Evolutionary conservation across 1,140 invertebrate species (phyloP).

Genomic region (Muscidifurax raptorellus): DNA sequence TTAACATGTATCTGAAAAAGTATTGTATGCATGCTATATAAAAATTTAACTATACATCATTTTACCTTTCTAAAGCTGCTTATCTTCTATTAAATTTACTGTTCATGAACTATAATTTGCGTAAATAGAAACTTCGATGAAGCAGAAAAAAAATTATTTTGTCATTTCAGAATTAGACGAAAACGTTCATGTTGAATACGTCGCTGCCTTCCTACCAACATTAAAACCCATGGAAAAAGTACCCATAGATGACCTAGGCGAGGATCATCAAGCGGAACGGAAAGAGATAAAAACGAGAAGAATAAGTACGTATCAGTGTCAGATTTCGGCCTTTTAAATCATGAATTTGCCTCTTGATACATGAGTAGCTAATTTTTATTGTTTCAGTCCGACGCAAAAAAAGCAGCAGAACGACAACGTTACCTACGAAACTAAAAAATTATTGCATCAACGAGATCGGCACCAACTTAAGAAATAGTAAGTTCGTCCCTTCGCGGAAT

Average conservation of each 20-base stretch:
- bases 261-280: background rate
- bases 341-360: too few species aligned
- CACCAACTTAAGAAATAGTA: background rate
- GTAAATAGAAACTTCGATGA: background rate
- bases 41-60: background rate
- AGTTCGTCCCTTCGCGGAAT: background rate
- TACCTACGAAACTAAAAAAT: background rate
- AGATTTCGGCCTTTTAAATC: too few species aligned
- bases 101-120: too few species aligned
- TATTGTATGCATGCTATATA: background rate
- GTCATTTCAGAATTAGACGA: background rate
- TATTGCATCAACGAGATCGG: background rate
- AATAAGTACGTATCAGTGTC: slow-evolving; percentile 1
- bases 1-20: too few species aligned
- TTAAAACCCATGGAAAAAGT: background rate
- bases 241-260: background rate
- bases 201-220: background rate
- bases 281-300: background rate
- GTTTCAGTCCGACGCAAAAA: slow-evolving; percentile 20
- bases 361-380: background rate
- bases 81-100: background rate
- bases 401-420: background rate
- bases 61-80: background rate
- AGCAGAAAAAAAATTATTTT: background rate
- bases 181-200: background rate